Percentiles rank a stretch among this genome's conserved stretches.
Evolutionary conservation across 1,140 invertebrate genomes (phyloP).

Genomic region (Pristionchus pacificus): DNA sequence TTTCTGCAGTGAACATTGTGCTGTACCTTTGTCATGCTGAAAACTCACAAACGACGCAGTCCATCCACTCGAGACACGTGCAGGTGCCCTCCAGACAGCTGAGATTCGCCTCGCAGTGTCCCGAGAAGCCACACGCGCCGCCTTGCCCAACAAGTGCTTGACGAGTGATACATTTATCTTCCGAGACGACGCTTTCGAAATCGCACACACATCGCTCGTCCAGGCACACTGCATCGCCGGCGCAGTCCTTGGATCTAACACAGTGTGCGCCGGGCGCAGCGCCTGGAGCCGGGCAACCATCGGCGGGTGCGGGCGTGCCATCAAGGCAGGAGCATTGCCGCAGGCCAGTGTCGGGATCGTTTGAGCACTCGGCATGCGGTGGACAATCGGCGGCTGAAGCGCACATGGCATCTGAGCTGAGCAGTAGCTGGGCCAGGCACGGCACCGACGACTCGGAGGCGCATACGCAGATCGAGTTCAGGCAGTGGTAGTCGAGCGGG

Average conservation of each 20-base stretch:
- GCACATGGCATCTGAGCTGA: conserved; percentile 9
- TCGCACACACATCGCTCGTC: conserved; percentile 29
- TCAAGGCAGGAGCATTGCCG: conserved; percentile 4
- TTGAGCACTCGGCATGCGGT: neutral
- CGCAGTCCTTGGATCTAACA: conserved; percentile 13
- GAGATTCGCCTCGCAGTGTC: conserved; percentile 12
- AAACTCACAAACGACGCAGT: neutral
- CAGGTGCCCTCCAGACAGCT: conserved; percentile 23
- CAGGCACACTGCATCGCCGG: conserved; percentile 25
- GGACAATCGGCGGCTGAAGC: neutral
- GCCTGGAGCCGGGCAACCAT: neutral
- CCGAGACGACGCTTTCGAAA: conserved; percentile 17
- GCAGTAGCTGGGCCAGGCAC: conserved; percentile 6
- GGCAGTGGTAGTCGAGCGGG: conserved; percentile 31
- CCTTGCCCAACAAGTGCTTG: conserved; percentile 12
- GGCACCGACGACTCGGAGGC: conserved; percentile 8
- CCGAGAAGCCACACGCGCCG: conserved; percentile 12
- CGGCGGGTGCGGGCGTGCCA: neutral
- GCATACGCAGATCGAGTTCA: conserved; percentile 35
- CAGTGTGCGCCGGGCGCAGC: conserved; percentile 22
- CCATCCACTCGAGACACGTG: conserved; percentile 6
- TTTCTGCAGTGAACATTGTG: too few relatives aligned
- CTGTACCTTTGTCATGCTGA: too few relatives aligned
- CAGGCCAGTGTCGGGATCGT: neutral
- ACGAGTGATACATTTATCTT: conserved; percentile 17